Conservation (phyloP, 2,888 invertebrate genomes). For the Leptopterna dolabrata region DNA sequence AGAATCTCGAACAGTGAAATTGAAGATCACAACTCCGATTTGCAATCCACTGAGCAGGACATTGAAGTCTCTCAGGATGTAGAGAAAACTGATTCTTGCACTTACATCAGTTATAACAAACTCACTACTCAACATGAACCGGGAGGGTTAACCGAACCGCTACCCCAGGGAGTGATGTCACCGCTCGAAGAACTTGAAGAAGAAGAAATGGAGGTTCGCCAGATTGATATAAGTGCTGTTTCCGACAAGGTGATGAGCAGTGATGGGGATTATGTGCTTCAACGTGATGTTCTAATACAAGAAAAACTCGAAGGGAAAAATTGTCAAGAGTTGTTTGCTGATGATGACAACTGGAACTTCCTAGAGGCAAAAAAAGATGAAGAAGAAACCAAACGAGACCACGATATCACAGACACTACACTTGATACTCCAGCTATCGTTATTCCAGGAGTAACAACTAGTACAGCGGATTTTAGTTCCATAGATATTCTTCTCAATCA, state of each 20-base stretch:
- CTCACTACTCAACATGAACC: neutral
- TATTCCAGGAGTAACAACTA: neutral
- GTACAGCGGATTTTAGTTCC: neutral
- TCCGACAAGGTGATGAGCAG: neutral
- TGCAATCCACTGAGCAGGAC: too few relatives aligned
- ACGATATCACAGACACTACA: too few relatives aligned
- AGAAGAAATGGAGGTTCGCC: neutral
- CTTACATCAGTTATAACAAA: too few relatives aligned
- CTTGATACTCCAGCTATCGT: neutral
- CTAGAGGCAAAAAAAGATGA: neutral
- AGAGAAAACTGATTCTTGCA: too few relatives aligned
- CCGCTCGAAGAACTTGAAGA: neutral
- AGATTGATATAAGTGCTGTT: neutral
- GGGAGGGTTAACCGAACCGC: neutral
- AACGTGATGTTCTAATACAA: neutral
- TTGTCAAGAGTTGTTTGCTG: neutral
- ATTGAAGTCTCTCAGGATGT: too few relatives aligned
- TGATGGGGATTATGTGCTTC: neutral
- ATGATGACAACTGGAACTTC: neutral
- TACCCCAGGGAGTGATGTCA: neutral
- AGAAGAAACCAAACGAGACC: neutral
- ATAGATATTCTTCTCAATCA: neutral
- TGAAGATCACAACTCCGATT: too few relatives aligned
- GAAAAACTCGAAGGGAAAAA: neutral
- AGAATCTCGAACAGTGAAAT: too few relatives aligned